Conservation (phyloP, 2,113 vertebrate species). For the Leptobrachium leishanense region DNA sequence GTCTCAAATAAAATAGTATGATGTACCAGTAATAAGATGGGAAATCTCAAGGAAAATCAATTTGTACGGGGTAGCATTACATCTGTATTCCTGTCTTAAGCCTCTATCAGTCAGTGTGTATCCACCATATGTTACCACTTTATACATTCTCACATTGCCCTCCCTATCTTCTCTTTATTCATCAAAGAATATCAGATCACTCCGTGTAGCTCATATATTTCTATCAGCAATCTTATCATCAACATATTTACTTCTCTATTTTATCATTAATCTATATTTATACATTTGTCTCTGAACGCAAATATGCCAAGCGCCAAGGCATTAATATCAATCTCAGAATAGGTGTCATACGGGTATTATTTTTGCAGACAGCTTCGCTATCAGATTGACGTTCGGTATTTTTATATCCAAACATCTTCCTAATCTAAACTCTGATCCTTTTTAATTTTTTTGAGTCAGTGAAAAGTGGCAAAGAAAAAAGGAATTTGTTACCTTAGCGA, state of each 20-base stretch:
- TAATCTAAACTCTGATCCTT: no score
- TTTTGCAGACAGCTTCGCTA: not conserved
- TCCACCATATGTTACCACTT: not conserved
- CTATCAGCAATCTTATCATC: constrained; percentile 41
- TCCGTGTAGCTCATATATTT: constrained; percentile 23
- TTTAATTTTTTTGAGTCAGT: no score
- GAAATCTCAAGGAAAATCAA: no score
- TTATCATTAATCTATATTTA: constrained; percentile 48
- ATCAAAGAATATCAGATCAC: constrained; percentile 9
- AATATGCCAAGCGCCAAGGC: not conserved
- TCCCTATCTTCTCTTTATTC: not conserved
- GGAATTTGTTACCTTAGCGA: no score
- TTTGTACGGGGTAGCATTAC: no score
- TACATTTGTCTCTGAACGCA: constrained; percentile 12
- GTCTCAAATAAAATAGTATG: no score
- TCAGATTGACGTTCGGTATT: not conserved
- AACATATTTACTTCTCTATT: constrained; percentile 35
- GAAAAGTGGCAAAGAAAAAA: no score
- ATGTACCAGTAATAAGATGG: no score
- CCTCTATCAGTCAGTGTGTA: not conserved
- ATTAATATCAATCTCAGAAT: constrained; percentile 44
- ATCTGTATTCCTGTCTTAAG: not conserved
- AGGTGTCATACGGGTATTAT: not conserved
- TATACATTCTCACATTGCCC: not conserved
- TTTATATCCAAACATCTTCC: not conserved